Percentiles rank a stretch among this genome's conserved stretches.
These are phyloP conservation scores for Whitmania pigra DNA, from an alignment of 1,140 invertebrate species.

Conservation along the genomic window DNA sequence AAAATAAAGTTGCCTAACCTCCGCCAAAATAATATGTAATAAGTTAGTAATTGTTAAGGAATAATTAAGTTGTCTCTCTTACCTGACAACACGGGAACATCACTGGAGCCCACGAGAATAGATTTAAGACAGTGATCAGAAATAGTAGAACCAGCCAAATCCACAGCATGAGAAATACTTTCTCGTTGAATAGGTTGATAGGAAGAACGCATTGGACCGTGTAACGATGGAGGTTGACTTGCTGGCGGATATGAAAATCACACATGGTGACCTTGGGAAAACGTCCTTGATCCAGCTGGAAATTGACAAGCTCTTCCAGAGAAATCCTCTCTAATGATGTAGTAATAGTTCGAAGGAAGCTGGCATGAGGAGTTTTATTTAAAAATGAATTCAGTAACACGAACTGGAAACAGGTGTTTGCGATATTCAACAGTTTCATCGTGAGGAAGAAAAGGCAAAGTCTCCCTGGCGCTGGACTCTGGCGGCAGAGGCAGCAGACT, in stretches of 20 bases:
- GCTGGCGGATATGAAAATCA: constrained; percentile 28
- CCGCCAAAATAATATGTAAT: not conserved
- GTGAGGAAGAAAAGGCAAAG: constrained; percentile 26
- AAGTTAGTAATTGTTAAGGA: not conserved
- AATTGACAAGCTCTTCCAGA: not conserved
- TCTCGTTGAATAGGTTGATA: constrained; percentile 36
- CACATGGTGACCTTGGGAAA: constrained; percentile 31
- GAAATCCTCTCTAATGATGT: not conserved
- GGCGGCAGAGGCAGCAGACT: constrained; percentile 17
- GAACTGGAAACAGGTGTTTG: constrained; percentile 29
- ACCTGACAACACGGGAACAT: constrained; percentile 16
- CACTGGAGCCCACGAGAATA: constrained; percentile 18
- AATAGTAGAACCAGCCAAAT: constrained; percentile 34
- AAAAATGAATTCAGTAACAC: constrained; percentile 30
- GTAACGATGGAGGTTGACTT: constrained; percentile 29
- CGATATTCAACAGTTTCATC: constrained; percentile 28
- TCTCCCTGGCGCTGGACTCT: constrained; percentile 27
- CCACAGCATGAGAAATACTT: constrained; percentile 38
- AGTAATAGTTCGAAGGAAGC: constrained; percentile 24
- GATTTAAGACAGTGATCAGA: constrained; percentile 7
- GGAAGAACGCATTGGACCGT: constrained; percentile 32
- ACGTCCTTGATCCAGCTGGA: not conserved
- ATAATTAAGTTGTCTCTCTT: constrained; percentile 14
- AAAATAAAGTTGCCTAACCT: not conserved
- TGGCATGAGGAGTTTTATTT: constrained; percentile 21